Conservation (phyloP, 2,797 vertebrate species). For the Lycodopsis pacificus region DNA sequence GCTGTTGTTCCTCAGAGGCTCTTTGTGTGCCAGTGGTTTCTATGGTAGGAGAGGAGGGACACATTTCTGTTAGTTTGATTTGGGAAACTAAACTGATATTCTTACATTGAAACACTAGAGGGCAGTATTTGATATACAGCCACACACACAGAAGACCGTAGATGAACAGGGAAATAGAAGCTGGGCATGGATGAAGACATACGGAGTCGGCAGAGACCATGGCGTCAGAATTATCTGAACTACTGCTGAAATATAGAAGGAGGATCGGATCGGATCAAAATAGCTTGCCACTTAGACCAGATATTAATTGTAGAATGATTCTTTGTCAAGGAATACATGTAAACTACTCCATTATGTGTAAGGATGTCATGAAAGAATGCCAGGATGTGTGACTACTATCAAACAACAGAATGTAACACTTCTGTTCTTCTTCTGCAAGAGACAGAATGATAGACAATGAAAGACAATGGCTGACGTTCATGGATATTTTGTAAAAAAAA, state of each 20-base stretch:
- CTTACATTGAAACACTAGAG: constrained; percentile 44
- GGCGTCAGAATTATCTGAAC: not conserved
- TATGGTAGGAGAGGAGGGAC: constrained; percentile 63
- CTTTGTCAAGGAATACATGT: constrained; percentile 18
- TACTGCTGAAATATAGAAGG: constrained; percentile 27
- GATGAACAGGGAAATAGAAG: not conserved
- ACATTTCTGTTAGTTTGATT: constrained; percentile 65
- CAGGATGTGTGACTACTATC: constrained; percentile 23
- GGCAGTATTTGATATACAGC: constrained; percentile 46
- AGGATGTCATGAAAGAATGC: not conserved
- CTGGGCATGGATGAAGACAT: not conserved
- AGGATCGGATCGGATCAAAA: constrained; percentile 4
- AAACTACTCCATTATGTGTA: not conserved
- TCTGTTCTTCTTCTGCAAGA: constrained; percentile 6
- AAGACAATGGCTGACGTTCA: constrained; percentile 16
- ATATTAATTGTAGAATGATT: not conserved
- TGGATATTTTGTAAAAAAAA: not conserved
- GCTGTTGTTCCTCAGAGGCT: constrained; percentile 84
- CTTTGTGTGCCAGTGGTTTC: constrained; percentile 87
- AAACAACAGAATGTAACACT: constrained; percentile 15
- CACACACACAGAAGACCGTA: constrained; percentile 6
- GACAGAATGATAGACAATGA: constrained; percentile 9
- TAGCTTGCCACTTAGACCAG: not conserved
- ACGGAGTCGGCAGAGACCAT: not conserved
- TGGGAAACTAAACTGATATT: constrained; percentile 10